Evolutionary conservation across 2,797 vertebrate genomes (phyloP).

Genomic region (Alauda arvensis): DNA sequence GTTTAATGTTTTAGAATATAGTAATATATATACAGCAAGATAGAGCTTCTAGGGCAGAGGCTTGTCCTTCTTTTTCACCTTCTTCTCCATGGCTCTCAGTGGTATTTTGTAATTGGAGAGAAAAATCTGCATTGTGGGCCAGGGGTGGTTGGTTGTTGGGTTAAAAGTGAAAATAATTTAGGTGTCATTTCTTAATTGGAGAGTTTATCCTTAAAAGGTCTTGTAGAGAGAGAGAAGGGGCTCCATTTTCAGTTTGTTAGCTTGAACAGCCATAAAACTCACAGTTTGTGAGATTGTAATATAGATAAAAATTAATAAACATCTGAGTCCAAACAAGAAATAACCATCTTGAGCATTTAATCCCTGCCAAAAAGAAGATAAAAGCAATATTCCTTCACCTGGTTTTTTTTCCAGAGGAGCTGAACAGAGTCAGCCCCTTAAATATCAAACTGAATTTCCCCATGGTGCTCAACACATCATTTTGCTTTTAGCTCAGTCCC

Average conservation of each 20-base stretch:
- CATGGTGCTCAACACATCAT: not conserved
- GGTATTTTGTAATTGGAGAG: no score
- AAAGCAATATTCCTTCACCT: not conserved
- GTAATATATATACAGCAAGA: not conserved
- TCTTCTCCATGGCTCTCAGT: no score
- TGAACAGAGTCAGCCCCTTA: not conserved
- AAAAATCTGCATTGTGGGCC: no score
- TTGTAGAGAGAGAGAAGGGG: not conserved
- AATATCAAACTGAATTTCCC: not conserved
- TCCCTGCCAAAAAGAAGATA: not conserved
- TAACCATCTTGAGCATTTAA: not conserved
- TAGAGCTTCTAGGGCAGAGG: no score
- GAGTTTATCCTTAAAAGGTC: not conserved
- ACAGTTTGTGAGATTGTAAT: not conserved
- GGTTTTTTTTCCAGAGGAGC: no score
- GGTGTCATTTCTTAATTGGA: not conserved
- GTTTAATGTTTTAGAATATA: not conserved
- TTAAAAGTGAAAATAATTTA: no score
- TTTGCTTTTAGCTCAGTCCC: not conserved
- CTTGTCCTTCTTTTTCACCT: no score
- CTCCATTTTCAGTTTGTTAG: not conserved
- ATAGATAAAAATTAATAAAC: not conserved
- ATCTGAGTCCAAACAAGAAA: not conserved
- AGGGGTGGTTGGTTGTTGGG: no score
- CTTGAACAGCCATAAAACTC: not conserved